These are phyloP conservation scores for Hylaeus volcanicus DNA, from an alignment of 1,140 invertebrate genomes.

Conservation along the genomic window DNA sequence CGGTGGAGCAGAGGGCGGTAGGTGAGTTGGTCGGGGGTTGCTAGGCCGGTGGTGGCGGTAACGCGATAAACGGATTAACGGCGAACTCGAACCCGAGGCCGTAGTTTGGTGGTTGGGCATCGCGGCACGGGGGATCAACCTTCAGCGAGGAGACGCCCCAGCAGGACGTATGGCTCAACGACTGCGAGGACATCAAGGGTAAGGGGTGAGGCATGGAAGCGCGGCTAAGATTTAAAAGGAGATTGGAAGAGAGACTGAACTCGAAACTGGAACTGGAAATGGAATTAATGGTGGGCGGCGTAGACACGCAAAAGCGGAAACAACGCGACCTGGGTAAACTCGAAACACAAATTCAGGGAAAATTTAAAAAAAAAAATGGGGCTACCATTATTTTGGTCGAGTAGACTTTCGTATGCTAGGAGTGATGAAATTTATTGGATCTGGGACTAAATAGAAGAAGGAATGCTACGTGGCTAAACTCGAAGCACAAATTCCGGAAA, in stretches of 20 bases:
- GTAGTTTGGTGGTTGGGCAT: conserved; percentile 66
- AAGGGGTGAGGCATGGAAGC: no score
- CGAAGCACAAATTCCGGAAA: no score
- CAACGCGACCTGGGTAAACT: no score
- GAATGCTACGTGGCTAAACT: no score
- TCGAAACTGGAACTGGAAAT: not conserved
- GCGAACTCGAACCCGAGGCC: conserved; percentile 74
- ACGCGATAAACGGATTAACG: conserved; percentile 79
- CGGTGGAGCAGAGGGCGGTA: conserved; percentile 10
- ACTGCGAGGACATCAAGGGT: not conserved
- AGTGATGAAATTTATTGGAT: no score
- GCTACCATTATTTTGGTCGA: no score
- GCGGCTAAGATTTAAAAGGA: not conserved
- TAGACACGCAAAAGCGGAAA: no score
- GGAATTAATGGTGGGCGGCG: not conserved
- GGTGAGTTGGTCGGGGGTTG: conserved; percentile 62
- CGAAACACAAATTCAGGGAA: no score
- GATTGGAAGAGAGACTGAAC: not conserved
- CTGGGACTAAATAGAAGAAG: no score
- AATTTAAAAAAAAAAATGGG: no score
- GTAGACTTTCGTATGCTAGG: no score
- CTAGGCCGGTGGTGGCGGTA: conserved; percentile 75
- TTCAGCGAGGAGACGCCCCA: conserved; percentile 7
- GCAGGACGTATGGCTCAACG: not conserved
- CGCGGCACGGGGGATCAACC: conserved; percentile 57